Conservation (phyloP, 2,113 vertebrate genomes). For the Podarcis raffonei region DNA sequence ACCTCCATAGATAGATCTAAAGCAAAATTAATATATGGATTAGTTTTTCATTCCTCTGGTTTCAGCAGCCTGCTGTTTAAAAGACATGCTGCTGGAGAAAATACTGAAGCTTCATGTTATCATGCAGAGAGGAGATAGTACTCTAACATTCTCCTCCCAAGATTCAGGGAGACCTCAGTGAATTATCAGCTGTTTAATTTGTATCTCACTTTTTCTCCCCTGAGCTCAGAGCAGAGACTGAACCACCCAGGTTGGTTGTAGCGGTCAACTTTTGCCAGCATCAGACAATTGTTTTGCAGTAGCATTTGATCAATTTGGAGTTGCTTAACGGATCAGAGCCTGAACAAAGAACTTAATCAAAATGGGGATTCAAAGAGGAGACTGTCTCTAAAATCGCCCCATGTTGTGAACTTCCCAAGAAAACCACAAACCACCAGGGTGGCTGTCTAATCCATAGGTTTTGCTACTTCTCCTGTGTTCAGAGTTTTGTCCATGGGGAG, state of each 20-base stretch:
- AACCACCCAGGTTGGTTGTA: neutral
- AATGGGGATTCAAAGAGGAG: no score
- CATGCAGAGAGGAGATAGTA: neutral
- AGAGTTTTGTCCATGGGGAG: neutral
- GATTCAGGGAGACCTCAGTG: neutral
- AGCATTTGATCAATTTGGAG: neutral
- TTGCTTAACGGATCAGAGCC: neutral
- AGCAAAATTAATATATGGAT: constrained; percentile 4
- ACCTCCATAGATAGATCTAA: neutral
- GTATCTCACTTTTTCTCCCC: neutral
- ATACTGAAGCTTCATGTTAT: neutral
- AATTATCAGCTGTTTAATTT: neutral
- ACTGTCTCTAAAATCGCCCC: no score
- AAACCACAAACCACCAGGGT: neutral
- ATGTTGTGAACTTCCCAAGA: neutral
- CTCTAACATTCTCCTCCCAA: neutral
- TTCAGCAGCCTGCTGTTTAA: neutral
- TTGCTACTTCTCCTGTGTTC: neutral
- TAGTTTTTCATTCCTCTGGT: neutral
- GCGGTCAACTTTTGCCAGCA: neutral
- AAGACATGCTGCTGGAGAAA: neutral
- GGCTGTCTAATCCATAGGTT: neutral
- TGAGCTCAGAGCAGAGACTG: neutral
- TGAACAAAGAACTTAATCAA: no score
- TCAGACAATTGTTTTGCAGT: neutral